Base-by-base conservation (phyloP, 2,797 vertebrate species). In the Rhabdophis nuchalis region DNA sequence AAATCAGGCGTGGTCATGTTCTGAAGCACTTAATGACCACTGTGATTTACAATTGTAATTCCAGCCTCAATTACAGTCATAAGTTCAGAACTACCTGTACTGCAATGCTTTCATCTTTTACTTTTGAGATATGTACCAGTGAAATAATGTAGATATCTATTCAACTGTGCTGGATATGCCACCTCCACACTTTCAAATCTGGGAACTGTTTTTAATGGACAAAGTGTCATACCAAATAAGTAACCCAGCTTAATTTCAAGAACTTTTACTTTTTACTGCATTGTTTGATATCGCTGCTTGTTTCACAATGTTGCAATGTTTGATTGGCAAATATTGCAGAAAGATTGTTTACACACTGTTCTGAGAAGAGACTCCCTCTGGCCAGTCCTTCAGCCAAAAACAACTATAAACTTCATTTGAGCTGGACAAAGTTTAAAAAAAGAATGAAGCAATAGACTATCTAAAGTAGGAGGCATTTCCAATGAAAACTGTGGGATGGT, bases 401-500 rank as follows among this genome's bases (percentile, higher is more conserved):
- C 90, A 92, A 58, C 46, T n/a, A 56, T 95, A 52, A 85, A 72
- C 89, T 94, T 29, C 53, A 90, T 92, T 92, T 93, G 68, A 89
- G 93, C 92, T 23, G 64, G 56, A 41, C 20, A 87, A 87, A 87
- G 36, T 90, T 58, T 57, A 89, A 13, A 57, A 58, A 11, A 18
- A 85, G 52, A 12, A 53, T 92, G 54, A 89, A 82, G 52, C 91
- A 92, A 90, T 4, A 93, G 25, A 92, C 91, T 93, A 93, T 72
- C 56, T 93, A 90, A 90, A 61, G 11, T 16, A 10, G 50, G 85
- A 94, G 46, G 90, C 95, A 92, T 77, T 93, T 90, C 56, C 86
- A 91, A 94, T 94, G 92, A 94, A 96, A 94, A 94, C 90, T 92
- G 92, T 93, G 93, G 92, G 27, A 92, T 88, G 87, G 5, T 20